Percentiles rank a stretch among this genome's conserved stretches.
Conservation (phyloP, 1,140 invertebrate species). For the Leptopilina boulardi region DNA sequence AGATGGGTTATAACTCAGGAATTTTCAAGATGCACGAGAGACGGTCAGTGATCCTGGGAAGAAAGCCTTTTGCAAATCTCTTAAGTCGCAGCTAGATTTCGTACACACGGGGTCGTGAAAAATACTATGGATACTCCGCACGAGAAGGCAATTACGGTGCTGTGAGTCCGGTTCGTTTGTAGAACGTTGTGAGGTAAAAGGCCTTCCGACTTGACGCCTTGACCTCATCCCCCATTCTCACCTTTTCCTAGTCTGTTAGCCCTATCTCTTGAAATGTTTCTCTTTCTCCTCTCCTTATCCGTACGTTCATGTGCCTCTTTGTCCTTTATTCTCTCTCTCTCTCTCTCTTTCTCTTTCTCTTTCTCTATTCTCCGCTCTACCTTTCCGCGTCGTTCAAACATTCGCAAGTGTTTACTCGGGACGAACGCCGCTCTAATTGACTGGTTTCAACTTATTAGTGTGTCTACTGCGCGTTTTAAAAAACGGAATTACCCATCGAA, state of each 20-base stretch:
- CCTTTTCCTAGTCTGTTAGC: slow-evolving; percentile 5
- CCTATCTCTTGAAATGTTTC: slow-evolving; percentile 23
- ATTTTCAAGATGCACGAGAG: background rate
- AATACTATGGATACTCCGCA: slow-evolving; percentile 36
- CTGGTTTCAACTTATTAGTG: slow-evolving; percentile 71
- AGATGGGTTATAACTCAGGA: background rate
- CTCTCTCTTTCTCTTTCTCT: slow-evolving; percentile 37
- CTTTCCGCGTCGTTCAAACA: slow-evolving; percentile 65
- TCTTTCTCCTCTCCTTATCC: background rate
- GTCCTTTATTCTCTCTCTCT: slow-evolving; percentile 40
- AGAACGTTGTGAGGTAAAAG: slow-evolving; percentile 49
- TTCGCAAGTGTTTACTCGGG: slow-evolving; percentile 71
- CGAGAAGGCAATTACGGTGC: slow-evolving; percentile 50
- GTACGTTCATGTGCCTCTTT: slow-evolving; percentile 39
- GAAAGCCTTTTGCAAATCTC: background rate
- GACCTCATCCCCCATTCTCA: slow-evolving; percentile 31
- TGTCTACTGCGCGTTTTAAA: slow-evolving; percentile 65
- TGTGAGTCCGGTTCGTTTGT: slow-evolving; percentile 48
- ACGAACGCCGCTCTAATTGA: slow-evolving; percentile 67
- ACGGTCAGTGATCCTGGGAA: background rate
- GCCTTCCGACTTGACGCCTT: slow-evolving; percentile 49
- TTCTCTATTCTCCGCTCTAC: slow-evolving; percentile 34
- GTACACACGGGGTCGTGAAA: slow-evolving; percentile 33
- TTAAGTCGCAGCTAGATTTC: background rate
- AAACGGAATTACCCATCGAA: slow-evolving; percentile 37